Conservation (phyloP, 2,888 invertebrate species). For the Schizotus pectinicornis region DNA sequence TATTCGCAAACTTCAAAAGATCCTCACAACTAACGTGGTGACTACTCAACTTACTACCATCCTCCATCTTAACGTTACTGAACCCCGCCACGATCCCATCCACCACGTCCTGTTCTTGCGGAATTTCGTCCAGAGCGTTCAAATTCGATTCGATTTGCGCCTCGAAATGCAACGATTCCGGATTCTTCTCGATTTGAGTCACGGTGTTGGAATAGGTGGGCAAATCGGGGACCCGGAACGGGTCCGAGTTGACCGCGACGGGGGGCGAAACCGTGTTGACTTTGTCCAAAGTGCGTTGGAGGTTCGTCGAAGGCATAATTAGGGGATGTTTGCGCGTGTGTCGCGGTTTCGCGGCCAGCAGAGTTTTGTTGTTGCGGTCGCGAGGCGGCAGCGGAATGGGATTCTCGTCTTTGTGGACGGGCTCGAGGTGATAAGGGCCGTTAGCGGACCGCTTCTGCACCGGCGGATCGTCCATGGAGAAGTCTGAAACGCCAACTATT, state of each 20-base stretch:
- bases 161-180: conserved; percentile 63
- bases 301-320: conserved; percentile 70
- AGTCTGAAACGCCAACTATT: neutral
- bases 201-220: conserved; percentile 50
- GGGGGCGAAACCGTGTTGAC: conserved; percentile 60
- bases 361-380: conserved; percentile 67
- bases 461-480: conserved; percentile 8
- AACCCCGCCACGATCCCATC: conserved; percentile 38
- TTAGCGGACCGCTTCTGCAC: conserved; percentile 5
- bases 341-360: conserved; percentile 70
- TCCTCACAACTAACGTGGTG: conserved; percentile 93
- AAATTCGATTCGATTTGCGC: conserved; percentile 68
- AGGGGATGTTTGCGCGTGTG: conserved; percentile 84
- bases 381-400: conserved; percentile 82
- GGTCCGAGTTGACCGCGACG: conserved; percentile 40
- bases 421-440: neutral
- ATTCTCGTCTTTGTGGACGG: conserved; percentile 59
- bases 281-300: conserved; percentile 68
- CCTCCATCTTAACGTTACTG: conserved; percentile 32
- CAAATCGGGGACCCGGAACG: conserved; percentile 41
- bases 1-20: conserved; percentile 84
- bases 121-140: conserved; percentile 66
- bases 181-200: conserved; percentile 50
- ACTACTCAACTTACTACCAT: conserved; percentile 52
- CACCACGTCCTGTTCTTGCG: conserved; percentile 50